Evolutionary conservation across 2,888 invertebrate species (phyloP), one percentile per base, ranked within the genome.

Genomic region (Dasysyrphus albostriatus): DNA sequence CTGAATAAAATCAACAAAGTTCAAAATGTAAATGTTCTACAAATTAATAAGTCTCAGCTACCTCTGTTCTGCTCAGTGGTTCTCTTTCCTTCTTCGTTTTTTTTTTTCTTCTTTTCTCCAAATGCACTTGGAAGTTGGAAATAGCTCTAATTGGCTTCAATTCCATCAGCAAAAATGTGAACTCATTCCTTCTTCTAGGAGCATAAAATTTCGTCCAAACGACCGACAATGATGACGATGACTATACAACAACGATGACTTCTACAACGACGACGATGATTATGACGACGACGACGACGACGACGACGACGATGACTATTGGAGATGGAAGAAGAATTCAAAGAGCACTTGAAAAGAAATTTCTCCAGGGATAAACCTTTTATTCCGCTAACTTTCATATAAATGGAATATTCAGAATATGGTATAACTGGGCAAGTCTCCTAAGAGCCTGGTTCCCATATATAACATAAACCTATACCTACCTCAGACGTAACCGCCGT

Each of bases 271-370:
- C 12, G 37, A 58, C 12, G 16, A n/a, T n/a, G n/a, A n/a, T n/a
- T n/a, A n/a, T n/a, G n/a, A 59, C 19, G 5, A 14, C 16, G 5
- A 39, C 14, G 6, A 37, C 19, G 3, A 59, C 12, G 10, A 59
- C 37, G 19, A 37, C 24, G 16, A 34, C 9, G 34, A 37, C 39
- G n/a, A 79, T 49, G 51, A 72, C 63, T 59, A 63, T 58, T 59
- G 54, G 39, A 61, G 54, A 63, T 61, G 39, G 5, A 39, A 39
- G 32, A 47, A 29, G 42, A 37, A 82, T 82, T 70, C 70, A 83
- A 78, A 87, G 87, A 78, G 87, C 78, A 83, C 87, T 87, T 87
- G 87, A 87, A 87, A 87, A 82, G 82, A 83, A 87, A 87, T 87
- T 83, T 87, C 87, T 83, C 87, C 75, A 59, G 83, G 87, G 87